phyloP scores from a whole-genome alignment of 2,113 vertebrate genomes.

The Nesoenas mayeri region DNA sequence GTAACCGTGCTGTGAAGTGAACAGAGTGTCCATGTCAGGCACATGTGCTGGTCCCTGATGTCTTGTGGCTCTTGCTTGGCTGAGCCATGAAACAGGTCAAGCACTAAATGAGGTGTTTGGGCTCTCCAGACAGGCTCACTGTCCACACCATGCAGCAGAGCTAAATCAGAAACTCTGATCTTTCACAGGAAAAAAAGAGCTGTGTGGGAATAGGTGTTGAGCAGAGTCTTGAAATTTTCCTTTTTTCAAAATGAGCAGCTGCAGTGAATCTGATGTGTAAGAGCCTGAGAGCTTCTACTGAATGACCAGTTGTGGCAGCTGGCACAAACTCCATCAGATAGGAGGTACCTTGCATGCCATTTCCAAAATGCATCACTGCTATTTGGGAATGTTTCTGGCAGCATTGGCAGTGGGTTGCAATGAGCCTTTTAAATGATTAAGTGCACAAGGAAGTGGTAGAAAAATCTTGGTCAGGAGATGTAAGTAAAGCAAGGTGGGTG shows the following conservation, averaged over 20 bases:
- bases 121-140: neutral
- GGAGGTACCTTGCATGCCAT: accelerated
- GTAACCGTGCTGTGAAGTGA: neutral
- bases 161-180: neutral
- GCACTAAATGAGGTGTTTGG: no score
- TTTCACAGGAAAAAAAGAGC: no score
- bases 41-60: no score
- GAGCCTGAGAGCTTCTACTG: neutral
- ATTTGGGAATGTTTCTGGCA: neutral
- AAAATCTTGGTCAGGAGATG: neutral
- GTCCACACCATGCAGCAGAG: accelerated
- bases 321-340: accelerated
- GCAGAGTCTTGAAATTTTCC: neutral
- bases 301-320: accelerated
- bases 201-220: neutral
- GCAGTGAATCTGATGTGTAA: no score
- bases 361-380: accelerated
- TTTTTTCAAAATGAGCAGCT: neutral
- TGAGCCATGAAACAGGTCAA: neutral
- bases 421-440: neutral
- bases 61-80: neutral
- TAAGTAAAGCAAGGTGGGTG: neutral
- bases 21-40: neutral
- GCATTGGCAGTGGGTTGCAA: neutral
- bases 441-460: neutral